Evolutionary conservation across 2,797 vertebrate genomes (phyloP), one percentile per base, ranked within the genome.

Genomic region (Heterohyrax brucei): DNA sequence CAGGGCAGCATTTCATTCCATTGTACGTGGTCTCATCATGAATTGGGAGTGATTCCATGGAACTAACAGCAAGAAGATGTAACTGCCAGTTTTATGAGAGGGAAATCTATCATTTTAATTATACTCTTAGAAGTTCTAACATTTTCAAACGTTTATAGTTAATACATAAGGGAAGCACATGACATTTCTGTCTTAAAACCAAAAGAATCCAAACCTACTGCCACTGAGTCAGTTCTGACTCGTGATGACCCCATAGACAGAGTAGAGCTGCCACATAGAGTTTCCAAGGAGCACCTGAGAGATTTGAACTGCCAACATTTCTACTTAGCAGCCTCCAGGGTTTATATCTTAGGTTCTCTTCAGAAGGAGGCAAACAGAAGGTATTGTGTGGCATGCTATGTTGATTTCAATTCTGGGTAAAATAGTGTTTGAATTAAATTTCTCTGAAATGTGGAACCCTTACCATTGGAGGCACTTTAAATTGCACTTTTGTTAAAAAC

Each of bases 61-160:
- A 66, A 33, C 19, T 73, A 39, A 73, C 1, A 61, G 8, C 59
- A 83, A 33, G 39, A 93, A 91, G 12, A 18, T 39, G 4, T n/a
- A 73, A 66, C 44, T 53, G 24, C 10, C n/a, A 78, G 81, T 82
- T 87, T 30, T 24, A 76, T n/a, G 48, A 80, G 7, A 93, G 3
- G 44, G 7, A 91, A 7, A 13, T 24, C 89, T 70, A 76, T 61
- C n/a, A 13, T 72, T 94, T 79, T 91, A 82, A 76, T 78, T 56
- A 59, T 28, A 39, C 28, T 92, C 82, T 53, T n/a, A 83, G 70
- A 92, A 92, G 12, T 9, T 75, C 56, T 87, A 94, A 13, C 19
- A 79, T 87, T 93, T 78, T 26, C 56, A 64, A 78, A 61, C 61
- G 59, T 22, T 62, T 89, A 10, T 50, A 61, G 21, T 46, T 44